A percentile compares a stretch with the other conserved stretches of the same genome.
Conservation (phyloP, 2,888 invertebrate genomes). For the Ormyrus nitidulus region DNA sequence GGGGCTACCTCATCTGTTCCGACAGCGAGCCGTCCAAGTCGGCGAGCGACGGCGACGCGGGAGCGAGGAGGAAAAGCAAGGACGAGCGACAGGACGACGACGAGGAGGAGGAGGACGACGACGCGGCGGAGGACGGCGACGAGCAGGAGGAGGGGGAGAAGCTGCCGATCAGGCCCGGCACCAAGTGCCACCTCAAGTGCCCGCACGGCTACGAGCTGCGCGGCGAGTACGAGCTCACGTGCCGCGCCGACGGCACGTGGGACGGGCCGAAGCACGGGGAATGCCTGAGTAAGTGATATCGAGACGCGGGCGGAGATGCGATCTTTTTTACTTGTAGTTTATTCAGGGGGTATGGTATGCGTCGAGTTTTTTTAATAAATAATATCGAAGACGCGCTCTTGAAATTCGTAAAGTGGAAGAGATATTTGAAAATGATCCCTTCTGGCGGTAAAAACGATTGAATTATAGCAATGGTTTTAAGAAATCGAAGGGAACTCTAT, state of each 20-base stretch:
- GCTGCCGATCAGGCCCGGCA: slow-evolving; percentile 75
- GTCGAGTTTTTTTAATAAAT: too few species aligned
- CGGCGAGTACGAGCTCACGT: slow-evolving; percentile 75
- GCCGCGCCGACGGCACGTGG: slow-evolving; percentile 75
- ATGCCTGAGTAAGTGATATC: slow-evolving; percentile 74
- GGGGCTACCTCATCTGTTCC: slow-evolving; percentile 76
- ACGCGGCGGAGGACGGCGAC: background rate
- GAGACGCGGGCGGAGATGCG: too few species aligned
- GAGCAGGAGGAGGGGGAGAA: slow-evolving; percentile 64
- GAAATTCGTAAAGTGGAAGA: too few species aligned
- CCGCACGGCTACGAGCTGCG: slow-evolving; percentile 74
- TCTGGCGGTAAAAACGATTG: too few species aligned
- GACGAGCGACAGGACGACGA: background rate
- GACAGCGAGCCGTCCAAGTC: slow-evolving; percentile 63
- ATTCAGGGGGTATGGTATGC: too few species aligned
- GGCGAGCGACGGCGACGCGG: slow-evolving; percentile 58
- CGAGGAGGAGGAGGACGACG: slow-evolving; percentile 65
- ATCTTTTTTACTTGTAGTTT: too few species aligned
- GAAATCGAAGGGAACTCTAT: too few species aligned
- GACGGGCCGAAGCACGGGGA: slow-evolving; percentile 75
- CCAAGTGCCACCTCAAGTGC: slow-evolving; percentile 76
- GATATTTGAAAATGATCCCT: too few species aligned
- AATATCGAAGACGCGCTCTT: too few species aligned
- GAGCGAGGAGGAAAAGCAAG: slow-evolving; percentile 59
- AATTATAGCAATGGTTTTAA: too few species aligned